Evolutionary conservation across 1,140 invertebrate species (phyloP).

Genomic region (Ceratina calcarata): DNA sequence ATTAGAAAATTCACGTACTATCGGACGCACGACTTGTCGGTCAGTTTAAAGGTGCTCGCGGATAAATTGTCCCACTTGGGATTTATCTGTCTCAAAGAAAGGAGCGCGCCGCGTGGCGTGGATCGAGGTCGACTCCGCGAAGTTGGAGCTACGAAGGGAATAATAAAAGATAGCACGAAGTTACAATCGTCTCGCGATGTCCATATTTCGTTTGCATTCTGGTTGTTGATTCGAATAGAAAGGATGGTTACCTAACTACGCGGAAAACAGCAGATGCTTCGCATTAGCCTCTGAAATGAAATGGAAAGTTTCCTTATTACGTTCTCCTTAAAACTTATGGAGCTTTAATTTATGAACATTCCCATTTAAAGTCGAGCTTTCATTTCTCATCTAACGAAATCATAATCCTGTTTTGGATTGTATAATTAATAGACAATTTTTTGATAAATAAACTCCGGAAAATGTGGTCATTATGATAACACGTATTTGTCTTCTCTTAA

Average conservation of each 20-base stretch:
- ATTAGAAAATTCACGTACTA: constrained; percentile 32
- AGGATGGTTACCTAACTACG: background rate
- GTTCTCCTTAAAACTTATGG: background rate
- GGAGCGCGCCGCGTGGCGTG: too few species aligned
- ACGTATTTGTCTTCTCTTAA: background rate
- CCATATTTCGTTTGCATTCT: background rate
- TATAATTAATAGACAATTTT: too few species aligned
- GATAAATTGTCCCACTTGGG: constrained; percentile 45
- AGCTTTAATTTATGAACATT: background rate
- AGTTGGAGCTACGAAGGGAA: background rate
- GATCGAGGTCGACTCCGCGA: constrained; percentile 1
- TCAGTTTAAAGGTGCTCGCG: background rate
- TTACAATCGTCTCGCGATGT: background rate
- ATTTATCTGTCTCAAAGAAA: constrained; percentile 35
- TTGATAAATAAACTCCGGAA: background rate
- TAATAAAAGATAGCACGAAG: constrained; percentile 12
- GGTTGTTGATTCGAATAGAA: background rate
- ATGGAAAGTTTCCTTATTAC: background rate
- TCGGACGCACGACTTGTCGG: background rate
- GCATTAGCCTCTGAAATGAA: background rate
- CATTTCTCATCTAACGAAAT: too few species aligned
- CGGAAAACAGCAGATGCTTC: background rate
- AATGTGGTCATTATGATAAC: background rate
- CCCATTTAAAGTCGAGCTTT: too few species aligned
- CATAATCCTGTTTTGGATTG: too few species aligned